Percentiles rank a stretch among this genome's conserved stretches.
phyloP scores from a whole-genome alignment of 2,888 invertebrate genomes.

The Eutolmus rufibarbis region DNA sequence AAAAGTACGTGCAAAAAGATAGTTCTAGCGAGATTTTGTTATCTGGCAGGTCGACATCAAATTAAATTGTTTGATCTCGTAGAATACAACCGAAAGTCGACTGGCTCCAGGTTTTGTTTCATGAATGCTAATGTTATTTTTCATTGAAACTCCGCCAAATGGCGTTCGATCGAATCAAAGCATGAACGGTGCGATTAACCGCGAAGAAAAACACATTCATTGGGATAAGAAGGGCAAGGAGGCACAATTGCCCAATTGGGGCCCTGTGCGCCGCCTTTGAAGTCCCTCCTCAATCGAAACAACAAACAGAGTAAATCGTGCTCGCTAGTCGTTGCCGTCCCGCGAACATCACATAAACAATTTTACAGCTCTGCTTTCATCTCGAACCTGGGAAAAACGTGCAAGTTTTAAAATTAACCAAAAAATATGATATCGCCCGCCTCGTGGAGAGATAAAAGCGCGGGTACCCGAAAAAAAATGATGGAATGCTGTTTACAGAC shows the following conservation, averaged over 20 bases:
- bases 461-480: slow-evolving; percentile 2
- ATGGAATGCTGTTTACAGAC: slow-evolving; percentile 11
- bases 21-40: background rate
- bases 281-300: slow-evolving; percentile 20
- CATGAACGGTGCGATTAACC: slow-evolving; percentile 1
- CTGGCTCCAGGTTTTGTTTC: background rate
- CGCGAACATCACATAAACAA: slow-evolving; percentile 9
- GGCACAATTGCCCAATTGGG: background rate
- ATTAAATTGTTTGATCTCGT: too few species aligned
- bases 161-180: slow-evolving; percentile 1
- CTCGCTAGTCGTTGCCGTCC: background rate
- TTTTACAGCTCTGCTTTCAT: slow-evolving; percentile 28
- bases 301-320: slow-evolving; percentile 21
- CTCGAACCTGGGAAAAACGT: background rate
- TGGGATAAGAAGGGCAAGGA: background rate
- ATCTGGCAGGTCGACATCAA: too few species aligned
- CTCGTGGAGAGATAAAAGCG: slow-evolving; percentile 29
- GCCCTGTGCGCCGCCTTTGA: background rate
- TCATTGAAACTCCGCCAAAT: background rate
- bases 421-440: slow-evolving; percentile 24
- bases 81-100: too few species aligned
- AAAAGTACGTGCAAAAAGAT: background rate
- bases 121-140: background rate
- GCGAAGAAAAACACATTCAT: background rate
- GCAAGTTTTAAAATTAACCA: slow-evolving; percentile 22